A percentile compares a stretch with the other conserved stretches of the same genome.
phyloP scores from a whole-genome alignment of 1,140 invertebrate species.

The Tetramorium parvispinum region DNA sequence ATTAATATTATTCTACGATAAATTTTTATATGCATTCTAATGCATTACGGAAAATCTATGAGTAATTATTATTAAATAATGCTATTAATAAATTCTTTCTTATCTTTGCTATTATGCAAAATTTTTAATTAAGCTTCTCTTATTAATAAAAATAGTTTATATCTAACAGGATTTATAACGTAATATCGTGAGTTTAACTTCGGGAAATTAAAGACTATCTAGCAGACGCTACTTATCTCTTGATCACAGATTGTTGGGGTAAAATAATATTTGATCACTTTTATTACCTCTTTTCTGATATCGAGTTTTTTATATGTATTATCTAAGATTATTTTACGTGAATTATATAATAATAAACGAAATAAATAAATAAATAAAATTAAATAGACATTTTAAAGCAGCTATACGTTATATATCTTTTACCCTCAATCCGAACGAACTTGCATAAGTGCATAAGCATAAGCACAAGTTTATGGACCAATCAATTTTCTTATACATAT shows the following conservation, averaged over 20 bases:
- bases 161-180: background rate
- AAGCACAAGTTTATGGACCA: too few species aligned
- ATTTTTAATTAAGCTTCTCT: background rate
- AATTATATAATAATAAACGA: background rate
- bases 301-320: background rate
- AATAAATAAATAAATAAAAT: background rate
- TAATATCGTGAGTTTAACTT: background rate
- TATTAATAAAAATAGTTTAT: background rate
- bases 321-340: background rate
- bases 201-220: background rate
- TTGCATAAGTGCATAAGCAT: too few species aligned
- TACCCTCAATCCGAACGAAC: too few species aligned
- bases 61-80: background rate
- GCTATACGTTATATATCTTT: background rate
- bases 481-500: too few species aligned
- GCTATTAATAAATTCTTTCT: background rate
- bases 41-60: background rate
- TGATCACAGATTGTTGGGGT: constrained; percentile 22
- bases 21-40: background rate
- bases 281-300: background rate
- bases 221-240: background rate
- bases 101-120: background rate
- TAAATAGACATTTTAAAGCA: background rate
- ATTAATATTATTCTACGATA: background rate
- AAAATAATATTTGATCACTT: background rate